Evolutionary conservation across 2,888 invertebrate species (phyloP), one percentile per base, ranked within the genome.

Genomic region (Phymatocera aterrima): DNA sequence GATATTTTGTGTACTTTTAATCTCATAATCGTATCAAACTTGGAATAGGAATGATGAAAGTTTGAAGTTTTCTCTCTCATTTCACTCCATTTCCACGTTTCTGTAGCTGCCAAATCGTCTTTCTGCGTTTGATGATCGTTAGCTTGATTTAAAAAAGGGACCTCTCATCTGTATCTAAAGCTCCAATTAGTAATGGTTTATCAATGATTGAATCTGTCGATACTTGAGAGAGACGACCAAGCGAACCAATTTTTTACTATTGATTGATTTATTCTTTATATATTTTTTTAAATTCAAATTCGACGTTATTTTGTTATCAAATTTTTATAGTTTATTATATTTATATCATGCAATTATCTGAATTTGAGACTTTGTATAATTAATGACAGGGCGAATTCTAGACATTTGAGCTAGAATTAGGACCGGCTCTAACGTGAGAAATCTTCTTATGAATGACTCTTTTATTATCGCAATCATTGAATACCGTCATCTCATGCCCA

Each of bases 321-420:
- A 51, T 72, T 72, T 72, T 72, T 72, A 72, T 72, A 72, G 72
- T 72, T 72, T 72, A 72, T 51, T 18, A 15, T 51, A 72, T 48
- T 31, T 31, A 34, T 70, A 48, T 70, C 43, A 12, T 6, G 31
- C 34, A 34, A 51, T 72, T 34, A 15, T n/a, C 28, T 28, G 51
- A 51, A 65, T 3, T 64, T 8, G 61, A 64, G n/a, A 37, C 18
- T 37, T n/a, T 8, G 6, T 8, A n/a, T 37, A 64, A 64, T 64
- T 6, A 18, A 64, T 18, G 24, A 64, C n/a, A 64, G 21, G 18
- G 24, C 34, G 34, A 21, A n/a, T 8, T 64, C 37, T 64, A 1
- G 4, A 64, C 5, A n/a, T 12, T 60, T 60, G 28, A n/a, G 6
- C n/a, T 60, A 4, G 24, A 60, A 60, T 60, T 28, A 60, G 60